Percentiles rank a stretch among this genome's conserved stretches.
Evolutionary conservation across 2,888 invertebrate genomes (phyloP).

Genomic region (Synergus itoensis): DNA sequence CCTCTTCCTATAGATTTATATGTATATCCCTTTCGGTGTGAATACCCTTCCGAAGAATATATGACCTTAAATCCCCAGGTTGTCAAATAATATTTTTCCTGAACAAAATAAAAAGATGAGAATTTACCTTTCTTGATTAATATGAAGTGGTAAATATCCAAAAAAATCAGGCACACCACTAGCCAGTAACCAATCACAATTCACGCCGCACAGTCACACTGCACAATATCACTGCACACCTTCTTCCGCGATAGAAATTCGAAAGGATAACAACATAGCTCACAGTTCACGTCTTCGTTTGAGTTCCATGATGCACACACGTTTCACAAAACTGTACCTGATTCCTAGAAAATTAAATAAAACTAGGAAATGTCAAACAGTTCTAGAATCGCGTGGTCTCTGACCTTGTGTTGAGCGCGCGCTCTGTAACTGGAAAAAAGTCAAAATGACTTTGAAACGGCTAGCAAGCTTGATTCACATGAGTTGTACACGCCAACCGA

Average conservation of each 20-base stretch:
- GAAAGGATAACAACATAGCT: conserved; percentile 40
- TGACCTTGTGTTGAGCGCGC: conserved; percentile 43
- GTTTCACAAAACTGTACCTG: not conserved
- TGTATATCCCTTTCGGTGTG: not conserved
- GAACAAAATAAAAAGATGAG: not conserved
- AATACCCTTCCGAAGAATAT: not conserved
- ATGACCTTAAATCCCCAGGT: not conserved
- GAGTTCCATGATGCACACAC: conserved; percentile 4
- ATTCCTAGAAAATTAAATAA: not conserved
- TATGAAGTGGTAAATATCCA: conserved; percentile 3
- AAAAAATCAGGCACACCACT: conserved; percentile 20
- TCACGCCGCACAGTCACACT: conserved; percentile 23
- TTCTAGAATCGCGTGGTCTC: conserved; percentile 18
- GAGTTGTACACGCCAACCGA: conserved; percentile 60
- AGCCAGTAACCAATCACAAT: conserved; percentile 20
- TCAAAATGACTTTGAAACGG: conserved; percentile 50
- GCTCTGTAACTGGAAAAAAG: conserved; percentile 37
- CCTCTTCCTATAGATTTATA: conserved; percentile 11
- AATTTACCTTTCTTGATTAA: not conserved
- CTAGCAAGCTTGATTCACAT: conserved; percentile 57
- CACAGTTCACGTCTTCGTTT: not conserved
- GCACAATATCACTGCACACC: conserved; percentile 32
- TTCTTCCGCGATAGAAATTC: conserved; percentile 34
- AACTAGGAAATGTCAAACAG: conserved; percentile 23
- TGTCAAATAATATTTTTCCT: not conserved